A percentile compares a stretch with the other conserved stretches of the same genome.
Evolutionary conservation across 1,140 invertebrate species (phyloP).

Genomic region (Coelopa frigida): DNA sequence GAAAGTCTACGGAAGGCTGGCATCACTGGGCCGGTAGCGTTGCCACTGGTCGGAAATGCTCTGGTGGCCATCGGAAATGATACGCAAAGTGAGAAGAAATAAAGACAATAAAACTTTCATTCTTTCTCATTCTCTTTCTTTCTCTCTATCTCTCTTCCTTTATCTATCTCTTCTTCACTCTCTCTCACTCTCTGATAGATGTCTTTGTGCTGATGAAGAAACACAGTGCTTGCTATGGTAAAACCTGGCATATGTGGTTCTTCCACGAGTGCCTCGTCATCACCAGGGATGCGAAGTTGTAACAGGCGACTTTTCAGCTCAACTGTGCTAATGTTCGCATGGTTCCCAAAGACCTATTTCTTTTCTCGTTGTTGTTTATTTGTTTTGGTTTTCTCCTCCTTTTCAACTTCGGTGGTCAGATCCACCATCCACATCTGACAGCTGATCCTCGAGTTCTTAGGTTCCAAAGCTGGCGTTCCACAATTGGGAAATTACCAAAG

Average conservation of each 20-base stretch:
- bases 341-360: too few species aligned
- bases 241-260: slow-evolving; percentile 46
- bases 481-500: too few species aligned
- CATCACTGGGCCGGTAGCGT: slow-evolving; percentile 1
- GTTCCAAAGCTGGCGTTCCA: too few species aligned
- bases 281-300: slow-evolving; percentile 39
- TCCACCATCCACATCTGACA: too few species aligned
- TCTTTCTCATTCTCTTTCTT: background rate
- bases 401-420: too few species aligned
- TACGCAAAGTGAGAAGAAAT: background rate
- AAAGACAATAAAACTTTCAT: background rate
- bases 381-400: too few species aligned
- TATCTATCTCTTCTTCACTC: too few species aligned
- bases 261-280: slow-evolving; percentile 37
- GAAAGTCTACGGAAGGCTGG: background rate
- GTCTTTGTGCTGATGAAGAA: background rate
- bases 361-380: too few species aligned
- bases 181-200: background rate
- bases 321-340: too few species aligned
- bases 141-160: too few species aligned
- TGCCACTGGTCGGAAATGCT: slow-evolving; percentile 1
- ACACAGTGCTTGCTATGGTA: background rate
- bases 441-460: too few species aligned
- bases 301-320: too few species aligned
- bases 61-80: background rate